Evolutionary conservation across 2,888 invertebrate species (phyloP), one percentile per base, ranked within the genome.

Genomic region (Lacanobia oleracea): DNA sequence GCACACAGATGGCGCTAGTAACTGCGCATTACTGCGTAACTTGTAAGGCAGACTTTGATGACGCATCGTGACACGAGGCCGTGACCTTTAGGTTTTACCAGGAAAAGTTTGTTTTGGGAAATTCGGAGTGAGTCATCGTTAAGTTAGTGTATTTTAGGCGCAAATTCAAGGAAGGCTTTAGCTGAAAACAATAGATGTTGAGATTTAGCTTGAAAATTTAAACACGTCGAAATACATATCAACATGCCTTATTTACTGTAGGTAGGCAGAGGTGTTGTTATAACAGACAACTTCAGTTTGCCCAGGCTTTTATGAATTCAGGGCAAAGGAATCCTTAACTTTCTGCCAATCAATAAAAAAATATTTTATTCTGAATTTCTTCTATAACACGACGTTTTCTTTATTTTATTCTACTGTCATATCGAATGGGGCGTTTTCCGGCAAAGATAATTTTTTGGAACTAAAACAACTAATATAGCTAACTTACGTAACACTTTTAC

Each of bases 1-100:
- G 21, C 0, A 6, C 7, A 33, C 4, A 74, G 74, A 74, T 76
- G 74, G 76, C 76, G 60, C 59, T 54, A 2, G 40, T 23, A n/a
- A 10, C 48, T 27, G 48, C 48, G 48, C 0, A 10, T 10, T 10
- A 40, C 40, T 40, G 21, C 18, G 21, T 50, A 6, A 18, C 33
- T 33, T 33, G 18, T n/a, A 16, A 23, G 40, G 68, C 7, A 43
- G 54, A 53, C 4, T 7, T 37, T 10, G 16, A n/a, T 76, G 74
- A 67, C 43, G 43, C 40, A 40, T 40, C 40, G 12, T 74, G 67
- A 70, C 23, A 45, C 3, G n/a, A 1, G 18, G n/a, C 21, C 51
- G 43, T 71, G 50, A 69, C 57, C 70, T 48, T 57, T 23, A 67
- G 43, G 14, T 21, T 33, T 14, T 23, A 12, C 43, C 7, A 9